These are phyloP conservation scores for Fundulus diaphanus DNA, from an alignment of 2,797 vertebrate species.

Conservation along the genomic window DNA sequence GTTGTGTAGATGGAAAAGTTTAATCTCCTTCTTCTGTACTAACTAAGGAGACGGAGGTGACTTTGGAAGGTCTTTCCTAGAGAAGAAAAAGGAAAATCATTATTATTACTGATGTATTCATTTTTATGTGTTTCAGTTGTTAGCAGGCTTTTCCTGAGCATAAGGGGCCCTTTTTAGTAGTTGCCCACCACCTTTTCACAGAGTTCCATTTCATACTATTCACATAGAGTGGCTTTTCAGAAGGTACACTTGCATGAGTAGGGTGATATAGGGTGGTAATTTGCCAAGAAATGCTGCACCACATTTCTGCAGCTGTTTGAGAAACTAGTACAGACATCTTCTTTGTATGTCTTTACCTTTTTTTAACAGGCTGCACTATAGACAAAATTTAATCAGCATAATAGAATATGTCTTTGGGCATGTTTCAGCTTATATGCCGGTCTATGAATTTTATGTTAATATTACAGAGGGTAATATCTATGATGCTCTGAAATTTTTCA, in stretches of 20 bases:
- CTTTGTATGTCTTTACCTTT: background rate
- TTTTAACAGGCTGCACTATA: background rate
- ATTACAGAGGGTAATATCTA: background rate
- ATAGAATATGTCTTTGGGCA: background rate
- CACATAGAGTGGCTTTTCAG: slow-evolving; percentile 3
- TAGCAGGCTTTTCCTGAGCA: slow-evolving; percentile 19
- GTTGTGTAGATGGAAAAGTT: slow-evolving; percentile 43
- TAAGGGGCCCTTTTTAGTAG: slow-evolving; percentile 14
- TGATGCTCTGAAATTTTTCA: background rate
- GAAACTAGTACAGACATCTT: background rate
- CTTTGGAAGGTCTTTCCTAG: slow-evolving; percentile 63
- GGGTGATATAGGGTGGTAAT: background rate
- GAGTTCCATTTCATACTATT: slow-evolving; percentile 42
- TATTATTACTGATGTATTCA: slow-evolving; percentile 11
- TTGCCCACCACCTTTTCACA: slow-evolving; percentile 35
- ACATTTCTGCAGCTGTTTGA: background rate
- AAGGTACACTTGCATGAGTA: slow-evolving; percentile 2
- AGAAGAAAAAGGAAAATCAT: slow-evolving; percentile 46
- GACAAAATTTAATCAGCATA: background rate
- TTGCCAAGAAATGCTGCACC: slow-evolving; percentile 2
- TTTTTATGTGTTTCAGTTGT: slow-evolving; percentile 1
- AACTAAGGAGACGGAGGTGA: slow-evolving; percentile 22
- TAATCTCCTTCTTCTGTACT: slow-evolving; percentile 56
- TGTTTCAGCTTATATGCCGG: too few species aligned
- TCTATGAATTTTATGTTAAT: background rate